A percentile compares a stretch with the other conserved stretches of the same genome.
Evolutionary conservation across 2,797 vertebrate species (phyloP).

Genomic region (Gadopsis bispinosus): DNA sequence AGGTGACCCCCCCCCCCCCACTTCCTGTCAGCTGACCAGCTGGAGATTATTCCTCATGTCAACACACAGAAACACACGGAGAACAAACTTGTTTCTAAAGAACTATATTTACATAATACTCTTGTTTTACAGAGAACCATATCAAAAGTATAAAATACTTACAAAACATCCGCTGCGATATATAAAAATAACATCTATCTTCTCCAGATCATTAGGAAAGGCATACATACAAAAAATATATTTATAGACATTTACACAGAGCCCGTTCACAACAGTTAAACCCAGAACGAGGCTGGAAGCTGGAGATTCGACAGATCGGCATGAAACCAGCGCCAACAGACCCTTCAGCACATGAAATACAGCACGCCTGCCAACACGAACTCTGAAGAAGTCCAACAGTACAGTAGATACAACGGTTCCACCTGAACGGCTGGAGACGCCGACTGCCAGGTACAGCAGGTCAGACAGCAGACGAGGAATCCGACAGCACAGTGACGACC

Average conservation of each 20-base stretch:
- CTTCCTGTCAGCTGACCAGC: too few species aligned
- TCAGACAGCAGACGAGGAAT: neutral
- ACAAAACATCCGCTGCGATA: constrained; percentile 85
- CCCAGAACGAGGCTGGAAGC: constrained; percentile 34
- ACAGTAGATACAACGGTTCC: constrained; percentile 57
- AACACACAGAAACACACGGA: constrained; percentile 22
- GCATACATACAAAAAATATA: constrained; percentile 86
- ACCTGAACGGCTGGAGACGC: neutral
- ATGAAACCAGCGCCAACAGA: constrained; percentile 25
- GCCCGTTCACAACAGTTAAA: constrained; percentile 56
- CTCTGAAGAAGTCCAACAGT: constrained; percentile 30
- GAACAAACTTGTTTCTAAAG: constrained; percentile 79
- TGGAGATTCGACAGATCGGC: constrained; percentile 8
- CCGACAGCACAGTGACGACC: neutral
- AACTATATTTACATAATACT: constrained; percentile 91
- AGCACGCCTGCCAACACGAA: constrained; percentile 21
- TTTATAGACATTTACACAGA: constrained; percentile 84
- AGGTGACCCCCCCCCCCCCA: too few species aligned
- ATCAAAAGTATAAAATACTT: constrained; percentile 90
- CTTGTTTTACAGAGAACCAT: constrained; percentile 87
- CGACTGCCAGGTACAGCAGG: too few species aligned
- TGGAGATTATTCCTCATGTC: neutral
- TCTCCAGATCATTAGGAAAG: constrained; percentile 83
- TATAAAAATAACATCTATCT: constrained; percentile 91
- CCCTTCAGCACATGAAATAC: constrained; percentile 24